Evolutionary conservation across 2,797 vertebrate species (phyloP).

Genomic region (Sphenopsis melanotis): DNA sequence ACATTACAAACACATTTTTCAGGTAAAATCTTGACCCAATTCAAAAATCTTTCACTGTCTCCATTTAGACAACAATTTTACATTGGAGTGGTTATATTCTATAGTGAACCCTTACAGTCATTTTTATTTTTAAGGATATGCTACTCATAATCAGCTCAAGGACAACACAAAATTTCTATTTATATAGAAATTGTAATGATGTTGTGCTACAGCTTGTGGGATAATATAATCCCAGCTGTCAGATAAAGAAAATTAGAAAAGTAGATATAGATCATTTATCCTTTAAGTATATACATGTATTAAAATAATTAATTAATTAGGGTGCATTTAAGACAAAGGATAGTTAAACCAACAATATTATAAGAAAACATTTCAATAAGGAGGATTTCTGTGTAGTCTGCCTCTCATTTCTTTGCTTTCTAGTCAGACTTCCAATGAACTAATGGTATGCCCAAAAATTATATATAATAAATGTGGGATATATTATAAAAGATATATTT

Average conservation of each 20-base stretch:
- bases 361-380: neutral
- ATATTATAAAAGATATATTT: neutral
- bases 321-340: neutral
- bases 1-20: neutral
- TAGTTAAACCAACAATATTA: neutral
- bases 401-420: neutral
- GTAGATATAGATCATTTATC: neutral
- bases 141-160: neutral
- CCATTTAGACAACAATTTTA: neutral
- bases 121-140: neutral
- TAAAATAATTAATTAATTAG: neutral
- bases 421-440: slow-evolving; percentile 9
- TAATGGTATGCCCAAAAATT: neutral
- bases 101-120: neutral
- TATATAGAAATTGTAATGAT: neutral
- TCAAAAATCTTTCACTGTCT: neutral
- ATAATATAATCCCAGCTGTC: neutral
- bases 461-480: neutral
- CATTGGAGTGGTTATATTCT: neutral
- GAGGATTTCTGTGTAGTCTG: neutral
- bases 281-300: neutral
- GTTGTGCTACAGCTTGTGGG: neutral
- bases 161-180: neutral
- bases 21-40: neutral
- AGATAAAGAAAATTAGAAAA: neutral